These are phyloP conservation scores for Lepidurus couesii DNA, from an alignment of 1,140 invertebrate genomes.

Conservation along the genomic window DNA sequence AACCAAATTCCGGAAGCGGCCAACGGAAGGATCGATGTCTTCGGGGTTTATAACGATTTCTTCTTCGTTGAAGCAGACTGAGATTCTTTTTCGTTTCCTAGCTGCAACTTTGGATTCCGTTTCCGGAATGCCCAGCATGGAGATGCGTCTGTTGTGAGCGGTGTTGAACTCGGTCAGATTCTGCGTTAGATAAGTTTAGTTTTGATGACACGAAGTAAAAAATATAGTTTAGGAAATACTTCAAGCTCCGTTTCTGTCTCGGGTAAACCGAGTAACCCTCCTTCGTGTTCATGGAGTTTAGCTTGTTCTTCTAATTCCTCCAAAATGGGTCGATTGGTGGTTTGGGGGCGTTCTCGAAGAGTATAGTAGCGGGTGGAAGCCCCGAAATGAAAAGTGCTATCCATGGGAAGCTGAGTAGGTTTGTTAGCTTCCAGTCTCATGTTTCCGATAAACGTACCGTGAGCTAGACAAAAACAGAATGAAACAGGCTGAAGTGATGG, in stretches of 20 bases:
- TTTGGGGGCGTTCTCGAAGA: constrained; percentile 81
- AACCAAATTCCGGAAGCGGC: constrained; percentile 91
- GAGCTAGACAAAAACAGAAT: constrained; percentile 60
- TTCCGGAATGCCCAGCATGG: constrained; percentile 67
- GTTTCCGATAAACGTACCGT: constrained; percentile 92
- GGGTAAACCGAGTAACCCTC: constrained; percentile 79
- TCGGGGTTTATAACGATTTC: constrained; percentile 99
- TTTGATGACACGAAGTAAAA: background rate
- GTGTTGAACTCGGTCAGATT: constrained; percentile 99
- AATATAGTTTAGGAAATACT: constrained; percentile 54
- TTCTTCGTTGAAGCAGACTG: constrained; percentile 91
- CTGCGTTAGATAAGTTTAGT: constrained; percentile 52
- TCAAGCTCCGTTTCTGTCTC: constrained; percentile 94
- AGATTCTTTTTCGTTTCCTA: constrained; percentile 70
- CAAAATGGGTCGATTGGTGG: constrained; percentile 57
- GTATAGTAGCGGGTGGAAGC: constrained; percentile 92
- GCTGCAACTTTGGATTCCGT: constrained; percentile 61
- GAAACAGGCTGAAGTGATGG: constrained; percentile 22
- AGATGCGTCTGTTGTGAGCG: constrained; percentile 92
- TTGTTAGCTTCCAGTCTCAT: constrained; percentile 83
- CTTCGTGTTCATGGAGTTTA: constrained; percentile 61
- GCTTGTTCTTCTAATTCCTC: constrained; percentile 64
- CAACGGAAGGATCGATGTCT: constrained; percentile 94
- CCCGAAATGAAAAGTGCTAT: constrained; percentile 93
- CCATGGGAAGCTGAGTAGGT: constrained; percentile 90